Evolutionary conservation across 2,797 vertebrate genomes (phyloP).

Genomic region (Tiaroga cobitis): DNA sequence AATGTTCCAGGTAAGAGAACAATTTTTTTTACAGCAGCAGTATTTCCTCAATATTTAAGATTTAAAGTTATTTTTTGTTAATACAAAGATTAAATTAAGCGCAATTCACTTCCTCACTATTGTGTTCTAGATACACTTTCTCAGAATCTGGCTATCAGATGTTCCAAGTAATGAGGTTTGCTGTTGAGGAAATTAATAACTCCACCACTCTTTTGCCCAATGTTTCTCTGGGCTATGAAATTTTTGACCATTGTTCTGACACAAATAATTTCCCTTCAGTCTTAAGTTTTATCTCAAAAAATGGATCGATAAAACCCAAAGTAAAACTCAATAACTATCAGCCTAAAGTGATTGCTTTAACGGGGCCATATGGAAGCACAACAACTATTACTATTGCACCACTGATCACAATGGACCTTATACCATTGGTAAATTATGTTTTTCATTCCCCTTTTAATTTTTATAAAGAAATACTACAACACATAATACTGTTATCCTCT

Average conservation of each 20-base stretch:
- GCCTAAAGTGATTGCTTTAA: constrained; percentile 67
- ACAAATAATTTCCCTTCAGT: constrained; percentile 62
- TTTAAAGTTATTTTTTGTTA: not conserved
- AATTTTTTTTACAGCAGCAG: not conserved
- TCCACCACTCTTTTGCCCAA: constrained; percentile 77
- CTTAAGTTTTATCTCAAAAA: constrained; percentile 68
- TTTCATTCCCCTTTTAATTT: not conserved
- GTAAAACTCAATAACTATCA: not conserved
- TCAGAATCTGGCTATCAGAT: constrained; percentile 71
- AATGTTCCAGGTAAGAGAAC: constrained; percentile 72
- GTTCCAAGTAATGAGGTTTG: constrained; percentile 84
- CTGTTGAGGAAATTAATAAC: constrained; percentile 83
- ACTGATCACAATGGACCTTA: constrained; percentile 67
- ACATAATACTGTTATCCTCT: not conserved
- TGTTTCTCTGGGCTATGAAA: constrained; percentile 81
- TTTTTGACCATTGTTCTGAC: constrained; percentile 80
- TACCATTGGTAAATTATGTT: constrained; percentile 72
- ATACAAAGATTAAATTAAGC: not conserved
- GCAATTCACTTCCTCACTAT: not conserved
- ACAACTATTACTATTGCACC: constrained; percentile 66
- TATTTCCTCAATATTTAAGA: not conserved
- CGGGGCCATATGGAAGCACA: constrained; percentile 70
- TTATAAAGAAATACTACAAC: not conserved
- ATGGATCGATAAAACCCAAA: constrained; percentile 58
- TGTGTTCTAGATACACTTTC: constrained; percentile 63